These are phyloP conservation scores for Nannoperca australis DNA, from an alignment of 2,797 vertebrate species.

Conservation along the genomic window DNA sequence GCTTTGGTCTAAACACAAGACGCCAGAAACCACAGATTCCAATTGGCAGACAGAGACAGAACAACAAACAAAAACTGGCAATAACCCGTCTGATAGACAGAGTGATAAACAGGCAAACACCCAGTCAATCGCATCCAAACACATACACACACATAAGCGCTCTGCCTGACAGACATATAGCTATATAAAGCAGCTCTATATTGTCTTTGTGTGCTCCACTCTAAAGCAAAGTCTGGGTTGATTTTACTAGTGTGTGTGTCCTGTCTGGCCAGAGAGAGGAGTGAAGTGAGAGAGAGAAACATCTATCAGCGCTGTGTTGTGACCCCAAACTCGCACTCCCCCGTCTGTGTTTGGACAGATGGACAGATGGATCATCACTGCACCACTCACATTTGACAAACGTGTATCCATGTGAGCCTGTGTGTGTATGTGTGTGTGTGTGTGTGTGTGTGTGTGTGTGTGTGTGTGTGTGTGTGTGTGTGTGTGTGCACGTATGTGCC, in stretches of 20 bases:
- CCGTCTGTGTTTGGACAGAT: slow-evolving; percentile 80
- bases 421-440: slow-evolving; percentile 11
- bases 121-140: slow-evolving; percentile 27
- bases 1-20: slow-evolving; percentile 28
- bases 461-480: slow-evolving; percentile 7
- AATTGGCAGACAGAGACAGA: slow-evolving; percentile 49
- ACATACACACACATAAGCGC: slow-evolving; percentile 19
- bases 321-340: slow-evolving; percentile 74
- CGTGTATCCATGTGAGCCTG: slow-evolving; percentile 38
- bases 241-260: slow-evolving; percentile 53
- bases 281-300: slow-evolving; percentile 31
- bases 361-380: slow-evolving; percentile 79
- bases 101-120: slow-evolving; percentile 52
- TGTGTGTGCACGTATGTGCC: slow-evolving; percentile 33
- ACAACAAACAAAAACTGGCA: slow-evolving; percentile 60
- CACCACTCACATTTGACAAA: slow-evolving; percentile 70
- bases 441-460: slow-evolving; percentile 19
- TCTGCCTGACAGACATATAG: slow-evolving; percentile 27
- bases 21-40: slow-evolving; percentile 36
- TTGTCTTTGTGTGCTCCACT: slow-evolving; percentile 57
- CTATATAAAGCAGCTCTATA: slow-evolving; percentile 45
- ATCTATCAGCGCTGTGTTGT: slow-evolving; percentile 70
- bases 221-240: slow-evolving; percentile 68
- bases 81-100: slow-evolving; percentile 39
- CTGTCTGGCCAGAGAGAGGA: slow-evolving; percentile 48